These are phyloP conservation scores for Streblospio benedicti DNA, from an alignment of 1,140 invertebrate species.

Conservation along the genomic window DNA sequence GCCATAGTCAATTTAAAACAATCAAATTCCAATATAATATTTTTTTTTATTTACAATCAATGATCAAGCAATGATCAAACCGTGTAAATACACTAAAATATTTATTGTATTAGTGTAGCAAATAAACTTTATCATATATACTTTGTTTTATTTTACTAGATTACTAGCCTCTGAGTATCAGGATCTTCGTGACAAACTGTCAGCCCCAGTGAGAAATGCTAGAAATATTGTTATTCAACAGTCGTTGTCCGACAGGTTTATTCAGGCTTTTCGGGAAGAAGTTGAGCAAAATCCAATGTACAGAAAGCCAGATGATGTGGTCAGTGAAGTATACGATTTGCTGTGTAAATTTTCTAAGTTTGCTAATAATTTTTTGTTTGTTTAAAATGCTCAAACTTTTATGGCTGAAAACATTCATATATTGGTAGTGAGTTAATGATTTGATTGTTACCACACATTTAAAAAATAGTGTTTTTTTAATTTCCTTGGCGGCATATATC, in stretches of 20 bases:
- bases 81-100: neutral
- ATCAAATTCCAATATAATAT: neutral
- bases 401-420: too few relatives aligned
- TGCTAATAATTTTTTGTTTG: slow-evolving; percentile 3
- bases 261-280: slow-evolving; percentile 70
- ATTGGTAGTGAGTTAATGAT: too few relatives aligned
- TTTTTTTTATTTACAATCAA: neutral
- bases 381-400: too few relatives aligned
- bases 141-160: slow-evolving; percentile 38
- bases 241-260: slow-evolving; percentile 70
- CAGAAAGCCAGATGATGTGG: slow-evolving; percentile 57
- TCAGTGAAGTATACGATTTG: slow-evolving; percentile 37
- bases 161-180: slow-evolving; percentile 69
- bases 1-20: neutral
- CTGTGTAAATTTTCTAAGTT: too few relatives aligned
- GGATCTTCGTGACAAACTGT: slow-evolving; percentile 67
- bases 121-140: neutral
- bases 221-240: slow-evolving; percentile 70
- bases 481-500: too few relatives aligned
- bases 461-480: too few relatives aligned
- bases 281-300: slow-evolving; percentile 60
- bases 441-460: too few relatives aligned
- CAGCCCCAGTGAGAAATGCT: slow-evolving; percentile 63
- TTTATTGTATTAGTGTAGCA: neutral
- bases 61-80: neutral